Evolutionary conservation across 2,888 invertebrate species (phyloP), one percentile per base, ranked within the genome.

Genomic region (Salpingus planirostris): DNA sequence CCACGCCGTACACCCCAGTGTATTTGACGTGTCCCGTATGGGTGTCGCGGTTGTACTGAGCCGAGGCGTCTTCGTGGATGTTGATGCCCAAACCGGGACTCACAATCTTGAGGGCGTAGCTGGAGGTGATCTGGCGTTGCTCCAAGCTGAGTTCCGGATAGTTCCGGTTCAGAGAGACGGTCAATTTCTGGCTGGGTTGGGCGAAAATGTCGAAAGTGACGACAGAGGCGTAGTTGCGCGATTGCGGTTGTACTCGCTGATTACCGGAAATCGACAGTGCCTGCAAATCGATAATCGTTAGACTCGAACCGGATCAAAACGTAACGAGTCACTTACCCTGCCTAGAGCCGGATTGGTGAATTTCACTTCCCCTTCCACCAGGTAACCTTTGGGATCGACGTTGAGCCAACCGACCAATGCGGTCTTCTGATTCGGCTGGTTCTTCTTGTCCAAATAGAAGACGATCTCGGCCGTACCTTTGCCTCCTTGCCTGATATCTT

Each of bases 381-480:
- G 64, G 21, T 73, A 40, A 0, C 60, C 64, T 28, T 69, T 63
- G 2, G 69, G 63, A 2, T 74, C 70, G 1, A 65, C 50, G 2
- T 81, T 74, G 1, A 75, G 62, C 23, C 59, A 55, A 33, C 75
- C 69, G 10, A 68, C 62, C 1, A 80, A 51, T 1, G 72, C 68
- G 0, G 80, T 73, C 54, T 78, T 83, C 44, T 79, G 74, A n/a
- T 75, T 70, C 0, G 83, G 81, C 42, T 76, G 74, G 31, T 72
- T 71, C 49, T 73, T 74, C 57, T 83, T 81, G 64, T 88, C 80
- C 29, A 83, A 60, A 57, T 80, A 83, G 22, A 84, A 64, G 5
- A 68, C 66, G 3, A 76, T 49, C 29, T 83, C 81, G 6, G 76
- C 70, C 31, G 74, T 73, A 43, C 77, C 68, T 14, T 74, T 73